Base-by-base conservation (phyloP, 2,888 invertebrate genomes). In the Pseudolycoriella hygida region DNA sequence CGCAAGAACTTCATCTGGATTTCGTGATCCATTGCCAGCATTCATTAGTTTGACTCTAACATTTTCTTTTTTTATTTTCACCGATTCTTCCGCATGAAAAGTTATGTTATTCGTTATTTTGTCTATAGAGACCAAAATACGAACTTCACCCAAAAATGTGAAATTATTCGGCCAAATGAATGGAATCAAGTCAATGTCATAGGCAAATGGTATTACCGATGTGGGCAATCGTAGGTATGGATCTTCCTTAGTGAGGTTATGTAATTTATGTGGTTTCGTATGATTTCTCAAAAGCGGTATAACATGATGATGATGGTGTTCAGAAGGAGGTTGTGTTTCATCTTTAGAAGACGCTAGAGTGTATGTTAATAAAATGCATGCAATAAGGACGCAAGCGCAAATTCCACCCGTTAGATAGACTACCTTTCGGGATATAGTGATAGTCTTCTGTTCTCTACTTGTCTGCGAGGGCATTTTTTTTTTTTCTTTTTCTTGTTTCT, bases 121-220 rank as follows among this genome's bases (percentile, higher is more conserved):
- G 14, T 72, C 66, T 1, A 78, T 76, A 47, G 73, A 68, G 42
- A 87, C 57, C 15, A 70, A 55, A 49, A 82, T 75, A 53, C 70
- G 71, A 2, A 79, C 72, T 61, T 74, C 74, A 37, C 87, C 87
- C 50, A 75, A 68, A 57, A 86, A 86, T 12, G 81, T 85, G 53
- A 86, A 87, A 57, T 86, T 86, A 1, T 77, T 76, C 56, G 76
- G 77, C 55, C 67, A 68, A 47, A 87, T 72, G 53, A 78, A 80
- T 1, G 87, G 87, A 37, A 77, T 73, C 47, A 87, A 64, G 50
- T 74, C 72, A 3, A 87, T 61, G 49, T 74, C 71, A 56, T 87
- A 87, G 20, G 71, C 73, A 39, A 78, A 67, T 2, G 87, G 87
- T 43, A 70, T 62, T 1, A 86, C 65, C 38, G 75, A 68, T 45